Evolutionary conservation across 1,140 invertebrate species (phyloP).

Genomic region (Uloborus diversus): DNA sequence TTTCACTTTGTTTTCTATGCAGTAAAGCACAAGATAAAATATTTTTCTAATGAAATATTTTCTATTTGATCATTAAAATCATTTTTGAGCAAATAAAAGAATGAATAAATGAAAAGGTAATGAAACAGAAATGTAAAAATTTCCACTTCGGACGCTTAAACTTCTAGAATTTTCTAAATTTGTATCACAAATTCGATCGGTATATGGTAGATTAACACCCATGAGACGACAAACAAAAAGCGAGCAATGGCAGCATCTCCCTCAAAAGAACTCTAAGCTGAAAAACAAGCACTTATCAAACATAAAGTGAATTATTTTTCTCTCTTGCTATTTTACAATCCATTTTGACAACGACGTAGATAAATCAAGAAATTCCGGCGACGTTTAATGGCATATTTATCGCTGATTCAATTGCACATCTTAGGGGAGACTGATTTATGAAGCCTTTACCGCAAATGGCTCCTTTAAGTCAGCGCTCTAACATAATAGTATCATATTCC

Average conservation of each 20-base stretch:
- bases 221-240: not conserved
- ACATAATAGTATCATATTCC: slow-evolving; percentile 1
- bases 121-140: no score
- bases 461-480: not conserved
- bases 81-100: no score
- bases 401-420: slow-evolving; percentile 15
- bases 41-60: no score
- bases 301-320: not conserved
- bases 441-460: slow-evolving; percentile 5
- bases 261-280: not conserved
- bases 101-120: no score
- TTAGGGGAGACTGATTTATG: slow-evolving; percentile 9
- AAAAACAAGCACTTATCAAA: not conserved
- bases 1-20: no score
- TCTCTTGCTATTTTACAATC: not conserved
- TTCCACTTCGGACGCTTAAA: no score
- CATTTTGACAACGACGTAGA: not conserved
- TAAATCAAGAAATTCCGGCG: slow-evolving; percentile 14
- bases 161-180: no score
- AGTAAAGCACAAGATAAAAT: no score
- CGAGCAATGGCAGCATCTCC: not conserved
- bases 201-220: no score
- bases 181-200: no score
- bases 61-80: no score
- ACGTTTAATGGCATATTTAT: slow-evolving; percentile 23